phyloP scores from a whole-genome alignment of 2,888 invertebrate species.

The Chrysodeixis includens region DNA sequence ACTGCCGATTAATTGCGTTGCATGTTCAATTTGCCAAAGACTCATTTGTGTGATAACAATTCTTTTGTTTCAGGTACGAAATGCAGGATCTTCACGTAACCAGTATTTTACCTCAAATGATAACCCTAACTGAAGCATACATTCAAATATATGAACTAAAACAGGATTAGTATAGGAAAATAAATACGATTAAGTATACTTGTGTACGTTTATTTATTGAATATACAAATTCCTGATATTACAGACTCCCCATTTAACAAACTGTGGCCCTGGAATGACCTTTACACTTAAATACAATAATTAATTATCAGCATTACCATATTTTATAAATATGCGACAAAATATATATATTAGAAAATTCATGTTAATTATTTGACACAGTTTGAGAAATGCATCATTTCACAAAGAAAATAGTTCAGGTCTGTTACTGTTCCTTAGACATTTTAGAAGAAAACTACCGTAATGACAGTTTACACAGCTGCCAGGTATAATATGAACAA shows the following conservation, averaged over 20 bases:
- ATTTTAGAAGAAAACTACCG: conserved; percentile 7
- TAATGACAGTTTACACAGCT: conserved; percentile 2
- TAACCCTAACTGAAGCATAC: conserved; percentile 99
- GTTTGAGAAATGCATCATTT: conserved; percentile 68
- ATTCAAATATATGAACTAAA: conserved; percentile 95
- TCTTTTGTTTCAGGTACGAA: conserved; percentile 90
- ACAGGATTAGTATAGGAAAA: conserved; percentile 74
- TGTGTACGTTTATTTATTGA: conserved; percentile 79
- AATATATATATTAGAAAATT: conserved; percentile 67
- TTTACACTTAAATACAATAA: conserved; percentile 72
- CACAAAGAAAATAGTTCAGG: conserved; percentile 52
- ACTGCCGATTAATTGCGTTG: too few species aligned
- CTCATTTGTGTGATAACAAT: too few species aligned
- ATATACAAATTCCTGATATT: conserved; percentile 79
- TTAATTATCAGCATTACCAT: conserved; percentile 63
- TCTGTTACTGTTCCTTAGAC: conserved; percentile 15
- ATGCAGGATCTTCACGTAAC: conserved; percentile 99
- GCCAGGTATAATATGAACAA: background rate
- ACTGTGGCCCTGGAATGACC: conserved; percentile 77
- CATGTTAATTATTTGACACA: conserved; percentile 76
- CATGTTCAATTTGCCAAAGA: too few species aligned
- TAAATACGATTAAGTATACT: conserved; percentile 64
- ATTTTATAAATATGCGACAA: conserved; percentile 69
- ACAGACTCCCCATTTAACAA: conserved; percentile 70
- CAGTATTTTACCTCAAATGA: conserved; percentile 99